Evolutionary conservation across 2,797 vertebrate species (phyloP).

Genomic region (Antrozous pallidus): DNA sequence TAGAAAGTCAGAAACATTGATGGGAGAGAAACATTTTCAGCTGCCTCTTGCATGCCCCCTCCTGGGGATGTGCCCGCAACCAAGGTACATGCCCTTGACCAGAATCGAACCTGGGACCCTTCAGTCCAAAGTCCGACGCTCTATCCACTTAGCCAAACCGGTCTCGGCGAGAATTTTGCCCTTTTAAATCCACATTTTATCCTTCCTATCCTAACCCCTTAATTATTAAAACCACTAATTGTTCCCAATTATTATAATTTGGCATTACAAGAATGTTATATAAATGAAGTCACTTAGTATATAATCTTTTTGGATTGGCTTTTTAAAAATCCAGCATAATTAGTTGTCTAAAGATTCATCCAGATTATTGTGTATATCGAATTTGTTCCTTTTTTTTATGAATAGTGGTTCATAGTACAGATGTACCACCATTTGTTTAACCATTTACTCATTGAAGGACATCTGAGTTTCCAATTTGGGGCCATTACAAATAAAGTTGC

Average conservation of each 20-base stretch:
- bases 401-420: background rate
- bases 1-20: too few relatives aligned
- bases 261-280: background rate
- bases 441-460: background rate
- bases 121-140: too few relatives aligned
- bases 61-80: too few relatives aligned
- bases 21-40: too few relatives aligned
- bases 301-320: background rate
- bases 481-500: background rate
- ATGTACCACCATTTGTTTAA: background rate
- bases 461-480: background rate
- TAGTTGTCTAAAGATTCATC: background rate
- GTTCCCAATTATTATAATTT: background rate
- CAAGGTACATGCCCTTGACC: too few relatives aligned
- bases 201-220: background rate
- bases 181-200: background rate
- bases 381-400: background rate
- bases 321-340: background rate
- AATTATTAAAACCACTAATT: background rate
- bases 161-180: background rate
- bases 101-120: too few relatives aligned
- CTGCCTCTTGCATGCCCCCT: too few relatives aligned
- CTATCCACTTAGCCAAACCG: too few relatives aligned
- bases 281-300: background rate
- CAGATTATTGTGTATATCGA: background rate